These are phyloP conservation scores for Larimichthys crocea DNA, from an alignment of 2,113 vertebrate genomes.

Conservation along the genomic window DNA sequence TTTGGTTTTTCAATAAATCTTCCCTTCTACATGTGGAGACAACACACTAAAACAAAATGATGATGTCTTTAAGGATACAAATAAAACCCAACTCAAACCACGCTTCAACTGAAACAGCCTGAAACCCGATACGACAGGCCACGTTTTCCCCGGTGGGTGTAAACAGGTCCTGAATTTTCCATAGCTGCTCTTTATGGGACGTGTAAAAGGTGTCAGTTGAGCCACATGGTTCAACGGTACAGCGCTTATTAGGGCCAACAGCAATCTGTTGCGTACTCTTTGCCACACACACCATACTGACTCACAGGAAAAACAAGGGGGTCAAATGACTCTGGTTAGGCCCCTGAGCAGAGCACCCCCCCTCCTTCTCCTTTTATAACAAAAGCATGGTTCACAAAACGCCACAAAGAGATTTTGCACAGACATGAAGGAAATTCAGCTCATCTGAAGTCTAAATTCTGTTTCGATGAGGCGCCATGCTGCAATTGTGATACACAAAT, in stretches of 20 bases:
- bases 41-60: slow-evolving; percentile 22
- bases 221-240: slow-evolving; percentile 52
- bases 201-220: slow-evolving; percentile 63
- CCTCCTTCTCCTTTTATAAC: slow-evolving; percentile 32
- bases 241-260: slow-evolving; percentile 57
- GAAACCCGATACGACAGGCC: slow-evolving; percentile 28
- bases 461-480: neutral
- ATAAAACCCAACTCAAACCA: slow-evolving; percentile 27
- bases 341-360: slow-evolving; percentile 50
- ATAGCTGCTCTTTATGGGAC: slow-evolving; percentile 52
- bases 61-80: slow-evolving; percentile 8
- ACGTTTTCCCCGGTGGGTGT: neutral
- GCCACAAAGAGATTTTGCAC: slow-evolving; percentile 25
- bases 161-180: slow-evolving; percentile 44
- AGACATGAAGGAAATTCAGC: neutral
- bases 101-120: slow-evolving; percentile 19
- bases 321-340: slow-evolving; percentile 72
- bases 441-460: neutral
- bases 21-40: neutral
- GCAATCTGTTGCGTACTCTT: slow-evolving; percentile 56
- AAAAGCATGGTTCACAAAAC: slow-evolving; percentile 41
- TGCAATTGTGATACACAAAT: neutral
- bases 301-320: slow-evolving; percentile 65
- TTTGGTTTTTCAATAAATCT: slow-evolving; percentile 8
- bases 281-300: slow-evolving; percentile 57